Conservation (phyloP, 2,888 invertebrate species). For the Chaitophorus viminalis region DNA sequence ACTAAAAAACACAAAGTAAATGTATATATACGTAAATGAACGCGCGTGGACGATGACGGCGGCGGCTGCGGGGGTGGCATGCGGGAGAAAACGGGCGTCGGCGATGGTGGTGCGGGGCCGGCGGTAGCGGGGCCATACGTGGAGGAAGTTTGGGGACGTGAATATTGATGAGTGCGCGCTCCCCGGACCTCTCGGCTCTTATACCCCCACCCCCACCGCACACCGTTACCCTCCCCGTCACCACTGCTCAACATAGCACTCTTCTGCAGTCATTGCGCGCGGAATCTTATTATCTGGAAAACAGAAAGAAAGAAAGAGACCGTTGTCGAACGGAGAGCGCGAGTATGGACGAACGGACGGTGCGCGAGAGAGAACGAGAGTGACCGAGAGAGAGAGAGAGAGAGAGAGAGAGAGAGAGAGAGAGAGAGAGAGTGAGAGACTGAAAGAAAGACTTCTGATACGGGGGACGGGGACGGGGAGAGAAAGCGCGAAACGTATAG, state of each 20-base stretch:
- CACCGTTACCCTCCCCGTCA: background rate
- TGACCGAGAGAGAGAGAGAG: background rate
- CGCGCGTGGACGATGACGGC: constrained; percentile 48
- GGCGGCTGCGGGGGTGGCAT: constrained; percentile 15
- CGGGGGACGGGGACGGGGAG: background rate
- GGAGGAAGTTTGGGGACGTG: constrained; percentile 63
- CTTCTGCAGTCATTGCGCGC: constrained; percentile 27
- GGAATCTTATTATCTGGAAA: constrained; percentile 62
- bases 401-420: background rate
- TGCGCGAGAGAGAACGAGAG: constrained; percentile 4
- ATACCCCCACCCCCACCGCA: background rate
- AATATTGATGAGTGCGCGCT: constrained; percentile 64
- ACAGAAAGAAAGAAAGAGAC: constrained; percentile 56
- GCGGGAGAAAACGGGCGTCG: constrained; percentile 17
- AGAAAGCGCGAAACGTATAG: constrained; percentile 6
- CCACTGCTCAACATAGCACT: too few species aligned
- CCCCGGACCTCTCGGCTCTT: constrained; percentile 25
- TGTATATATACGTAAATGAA: constrained; percentile 31
- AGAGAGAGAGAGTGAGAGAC: background rate
- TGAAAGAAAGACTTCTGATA: too few species aligned
- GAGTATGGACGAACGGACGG: background rate
- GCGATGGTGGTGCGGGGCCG: constrained; percentile 1
- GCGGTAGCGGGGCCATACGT: constrained; percentile 53
- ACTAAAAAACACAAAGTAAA: constrained; percentile 62
- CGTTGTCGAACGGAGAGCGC: background rate